A percentile compares a stretch with the other conserved stretches of the same genome.
phyloP scores from a whole-genome alignment of 92 coral and sea anemone genomes.

The Porites rus region DNA sequence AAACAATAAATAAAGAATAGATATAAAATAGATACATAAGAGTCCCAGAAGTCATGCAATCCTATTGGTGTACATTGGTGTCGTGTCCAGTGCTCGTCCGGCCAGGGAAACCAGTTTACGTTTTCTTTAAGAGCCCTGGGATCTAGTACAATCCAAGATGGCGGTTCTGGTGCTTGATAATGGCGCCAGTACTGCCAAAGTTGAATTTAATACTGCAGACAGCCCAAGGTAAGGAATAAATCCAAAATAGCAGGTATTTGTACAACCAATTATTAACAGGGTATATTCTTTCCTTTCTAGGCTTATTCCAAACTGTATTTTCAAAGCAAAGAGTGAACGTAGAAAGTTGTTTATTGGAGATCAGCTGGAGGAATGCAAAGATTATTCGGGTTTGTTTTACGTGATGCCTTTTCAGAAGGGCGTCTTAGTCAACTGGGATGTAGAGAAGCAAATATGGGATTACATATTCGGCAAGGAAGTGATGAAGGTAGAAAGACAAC shows the following conservation, averaged over 20 bases:
- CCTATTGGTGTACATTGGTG: too few relatives aligned
- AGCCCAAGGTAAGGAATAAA: conserved; percentile 72
- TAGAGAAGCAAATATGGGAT: conserved; percentile 99
- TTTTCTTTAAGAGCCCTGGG: neutral
- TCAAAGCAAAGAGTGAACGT: conserved; percentile 96
- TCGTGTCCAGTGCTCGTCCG: neutral
- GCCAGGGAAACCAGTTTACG: neutral
- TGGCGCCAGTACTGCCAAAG: conserved; percentile 84
- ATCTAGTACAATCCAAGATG: conserved; percentile 72
- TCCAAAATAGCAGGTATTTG: neutral
- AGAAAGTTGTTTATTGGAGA: conserved; percentile 94
- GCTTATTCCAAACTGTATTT: conserved; percentile 85
- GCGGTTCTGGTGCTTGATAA: conserved; percentile 92
- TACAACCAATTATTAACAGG: neutral
- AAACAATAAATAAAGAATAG: too few relatives aligned
- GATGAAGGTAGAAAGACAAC: conserved; percentile 70
- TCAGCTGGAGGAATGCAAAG: conserved; percentile 96
- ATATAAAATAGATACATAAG: too few relatives aligned
- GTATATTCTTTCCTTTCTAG: conserved; percentile 46
- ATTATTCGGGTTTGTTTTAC: conserved; percentile 92
- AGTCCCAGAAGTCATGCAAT: too few relatives aligned
- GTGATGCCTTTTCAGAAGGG: conserved; percentile 97
- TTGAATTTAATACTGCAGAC: conserved; percentile 77
- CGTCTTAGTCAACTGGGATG: conserved; percentile 94
- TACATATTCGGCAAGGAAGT: conserved; percentile 94